phyloP scores from a whole-genome alignment of 1,140 invertebrate species.

The Callitettix versicolor region DNA sequence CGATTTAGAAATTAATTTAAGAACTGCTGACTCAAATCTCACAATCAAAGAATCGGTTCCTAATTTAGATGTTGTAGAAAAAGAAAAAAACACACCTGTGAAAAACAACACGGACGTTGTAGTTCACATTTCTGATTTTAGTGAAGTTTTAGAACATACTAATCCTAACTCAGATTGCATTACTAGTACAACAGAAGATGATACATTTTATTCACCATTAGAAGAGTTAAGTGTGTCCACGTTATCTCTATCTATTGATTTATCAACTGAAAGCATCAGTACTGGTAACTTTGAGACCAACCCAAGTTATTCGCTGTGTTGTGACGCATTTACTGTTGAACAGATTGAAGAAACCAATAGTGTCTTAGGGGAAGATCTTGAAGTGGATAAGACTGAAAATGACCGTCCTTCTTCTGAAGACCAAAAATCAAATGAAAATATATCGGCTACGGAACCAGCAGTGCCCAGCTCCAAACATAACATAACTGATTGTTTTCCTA shows the following conservation, averaged over 20 bases:
- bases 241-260: not conserved
- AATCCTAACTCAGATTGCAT: not conserved
- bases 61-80: too few relatives aligned
- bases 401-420: not conserved
- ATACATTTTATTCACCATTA: slow-evolving; percentile 6
- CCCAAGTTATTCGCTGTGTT: slow-evolving; percentile 2
- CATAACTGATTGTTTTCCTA: too few relatives aligned
- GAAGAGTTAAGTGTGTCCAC: slow-evolving; percentile 7
- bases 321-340: slow-evolving; percentile 1
- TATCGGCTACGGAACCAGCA: too few relatives aligned
- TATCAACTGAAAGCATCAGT: not conserved
- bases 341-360: slow-evolving; percentile 2
- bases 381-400: not conserved
- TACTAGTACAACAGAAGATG: slow-evolving; percentile 4
- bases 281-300: not conserved
- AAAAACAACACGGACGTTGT: too few relatives aligned
- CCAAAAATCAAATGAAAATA: too few relatives aligned
- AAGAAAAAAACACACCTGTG: too few relatives aligned
- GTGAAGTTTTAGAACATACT: too few relatives aligned
- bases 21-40: too few relatives aligned
- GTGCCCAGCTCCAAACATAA: too few relatives aligned
- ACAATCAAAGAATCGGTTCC: too few relatives aligned
- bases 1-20: too few relatives aligned
- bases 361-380: slow-evolving; percentile 10
- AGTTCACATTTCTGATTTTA: too few relatives aligned